Base-by-base conservation (phyloP, 2,888 invertebrate genomes). In the Agrochola lota region DNA sequence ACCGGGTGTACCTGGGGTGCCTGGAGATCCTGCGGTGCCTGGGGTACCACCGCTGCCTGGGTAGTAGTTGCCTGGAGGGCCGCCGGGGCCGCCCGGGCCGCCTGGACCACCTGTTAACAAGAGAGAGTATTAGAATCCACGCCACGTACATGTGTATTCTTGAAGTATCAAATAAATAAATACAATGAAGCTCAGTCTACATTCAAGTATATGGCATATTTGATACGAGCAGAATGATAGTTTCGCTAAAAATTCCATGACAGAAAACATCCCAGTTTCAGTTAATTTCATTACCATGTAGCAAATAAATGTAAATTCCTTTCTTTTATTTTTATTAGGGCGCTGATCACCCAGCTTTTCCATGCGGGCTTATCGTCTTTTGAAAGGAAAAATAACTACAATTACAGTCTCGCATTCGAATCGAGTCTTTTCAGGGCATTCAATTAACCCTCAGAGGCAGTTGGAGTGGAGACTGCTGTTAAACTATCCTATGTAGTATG, bases 71-170 rank as follows among this genome's bases (percentile, higher is more conserved):
- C 90, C 88, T 11, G 72, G 69, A 5, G 86, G 83, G 17, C 85
- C 84, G 4, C 84, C 79, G 1, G 90, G 88, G n/a, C 86, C 94
- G 71, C 94, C 96, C 15, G 97, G 97, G 30, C 89, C 88, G 26
- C 88, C 88, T 73, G 89, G 89, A 73, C 88, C 88, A 43, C 88
- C 89, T 83, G 20, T 43, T 68, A 76, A 11, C 40, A 70, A 59
- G 11, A 17, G 9, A 40, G 15, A 20, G 0, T 5, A 40, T 59
- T 69, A 46, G 6, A 52, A 59, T 20, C n/a, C 11, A 17, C 2
- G 30, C 4, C n/a, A 20, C 69, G 11, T n/a, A 23, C n/a, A 35
- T 35, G 35, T 9, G 3, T 12, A 49, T 23, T 15, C 9, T 49
- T 49, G 23, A 49, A 23, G 20, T 68, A 30, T 67, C 15, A 30